Percentiles rank a stretch among this genome's conserved stretches.
Conservation (phyloP, 2,797 vertebrate species). For the Thunnus albacares region DNA sequence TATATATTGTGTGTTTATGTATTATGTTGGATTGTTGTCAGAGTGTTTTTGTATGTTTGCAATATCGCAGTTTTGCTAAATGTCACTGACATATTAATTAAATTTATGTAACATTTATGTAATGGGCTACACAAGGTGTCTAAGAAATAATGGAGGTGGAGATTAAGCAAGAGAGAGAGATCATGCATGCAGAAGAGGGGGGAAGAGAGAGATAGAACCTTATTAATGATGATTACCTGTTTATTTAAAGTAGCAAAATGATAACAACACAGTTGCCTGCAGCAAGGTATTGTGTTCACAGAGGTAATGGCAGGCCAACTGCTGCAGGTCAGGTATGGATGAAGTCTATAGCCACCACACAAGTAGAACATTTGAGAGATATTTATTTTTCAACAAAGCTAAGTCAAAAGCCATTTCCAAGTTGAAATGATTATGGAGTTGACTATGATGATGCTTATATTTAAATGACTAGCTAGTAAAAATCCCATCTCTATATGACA, state of each 20-base stretch:
- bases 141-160: too few relatives aligned
- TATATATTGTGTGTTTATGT: too few relatives aligned
- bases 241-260: background rate
- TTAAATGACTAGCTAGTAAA: background rate
- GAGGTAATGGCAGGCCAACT: constrained; percentile 8
- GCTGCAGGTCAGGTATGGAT: background rate
- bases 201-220: too few relatives aligned
- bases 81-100: too few relatives aligned
- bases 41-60: constrained; percentile 22
- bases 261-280: constrained; percentile 22
- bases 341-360: background rate
- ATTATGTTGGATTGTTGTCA: constrained; percentile 19
- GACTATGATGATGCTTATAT: fast-evolving
- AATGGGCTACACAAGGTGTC: too few relatives aligned
- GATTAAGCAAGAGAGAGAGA: too few relatives aligned
- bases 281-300: background rate
- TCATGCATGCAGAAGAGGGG: too few relatives aligned
- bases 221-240: too few relatives aligned
- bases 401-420: background rate
- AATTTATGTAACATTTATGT: too few relatives aligned
- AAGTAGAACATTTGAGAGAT: constrained; percentile 3
- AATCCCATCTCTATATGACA: background rate
- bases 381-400: background rate
- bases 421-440: background rate
- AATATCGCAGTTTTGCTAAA: background rate